Evolutionary conservation across 2,888 invertebrate genomes (phyloP).

Genomic region (Volucella zonaria): DNA sequence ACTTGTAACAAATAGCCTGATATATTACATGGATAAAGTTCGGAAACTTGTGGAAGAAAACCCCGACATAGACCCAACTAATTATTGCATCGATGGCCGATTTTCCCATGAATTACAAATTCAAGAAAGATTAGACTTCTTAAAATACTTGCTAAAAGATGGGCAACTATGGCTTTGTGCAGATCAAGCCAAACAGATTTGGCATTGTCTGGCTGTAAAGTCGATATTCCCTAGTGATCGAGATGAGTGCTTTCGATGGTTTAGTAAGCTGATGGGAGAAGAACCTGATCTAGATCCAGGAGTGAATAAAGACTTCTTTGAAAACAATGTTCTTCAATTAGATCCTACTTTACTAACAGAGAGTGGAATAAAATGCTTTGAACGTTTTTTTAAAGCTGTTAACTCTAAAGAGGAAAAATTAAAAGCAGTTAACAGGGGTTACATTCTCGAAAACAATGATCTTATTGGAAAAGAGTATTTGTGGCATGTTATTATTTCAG

Average conservation of each 20-base stretch:
- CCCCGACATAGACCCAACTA: slow-evolving; percentile 90
- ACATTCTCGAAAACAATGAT: slow-evolving; percentile 95
- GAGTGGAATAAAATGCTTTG: slow-evolving; percentile 95
- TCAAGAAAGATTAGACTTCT: slow-evolving; percentile 95
- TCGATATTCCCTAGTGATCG: slow-evolving; percentile 96
- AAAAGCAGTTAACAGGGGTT: slow-evolving; percentile 91
- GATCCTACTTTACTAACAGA: slow-evolving; percentile 96
- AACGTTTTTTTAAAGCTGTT: slow-evolving; percentile 88
- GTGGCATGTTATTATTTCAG: slow-evolving; percentile 95
- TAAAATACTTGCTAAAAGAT: slow-evolving; percentile 95
- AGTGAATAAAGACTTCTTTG: slow-evolving; percentile 97
- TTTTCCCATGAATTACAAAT: slow-evolving; percentile 97
- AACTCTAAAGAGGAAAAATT: slow-evolving; percentile 97
- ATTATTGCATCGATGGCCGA: slow-evolving; percentile 91
- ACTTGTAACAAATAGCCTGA: slow-evolving; percentile 95
- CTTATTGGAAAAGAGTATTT: slow-evolving; percentile 97
- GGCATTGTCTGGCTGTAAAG: slow-evolving; percentile 97
- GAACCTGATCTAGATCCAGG: slow-evolving; percentile 98
- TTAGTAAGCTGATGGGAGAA: slow-evolving; percentile 97
- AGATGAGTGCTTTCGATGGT: slow-evolving; percentile 99
- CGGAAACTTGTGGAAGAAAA: slow-evolving; percentile 84
- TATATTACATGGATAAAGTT: slow-evolving; percentile 94
- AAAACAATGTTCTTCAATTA: slow-evolving; percentile 95
- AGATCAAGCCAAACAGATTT: slow-evolving; percentile 97
- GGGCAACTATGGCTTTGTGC: slow-evolving; percentile 98